Conservation (phyloP, 2,113 vertebrate genomes). For the Pterophyllum scalare region DNA sequence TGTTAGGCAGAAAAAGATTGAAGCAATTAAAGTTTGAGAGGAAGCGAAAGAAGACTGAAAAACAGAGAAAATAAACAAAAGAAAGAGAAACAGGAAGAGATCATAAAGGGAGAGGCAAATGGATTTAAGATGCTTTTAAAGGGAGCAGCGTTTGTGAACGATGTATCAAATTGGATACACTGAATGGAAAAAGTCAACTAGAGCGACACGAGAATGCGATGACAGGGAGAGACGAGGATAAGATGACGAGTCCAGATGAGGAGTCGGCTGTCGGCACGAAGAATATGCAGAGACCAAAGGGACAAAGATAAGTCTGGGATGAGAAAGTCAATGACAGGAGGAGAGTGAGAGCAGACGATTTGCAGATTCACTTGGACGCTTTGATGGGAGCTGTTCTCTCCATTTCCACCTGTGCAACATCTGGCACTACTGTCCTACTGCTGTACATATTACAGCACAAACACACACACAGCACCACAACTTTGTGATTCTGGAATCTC, state of each 20-base stretch:
- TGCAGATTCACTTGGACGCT: constrained; percentile 61
- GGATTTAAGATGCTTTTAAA: not conserved
- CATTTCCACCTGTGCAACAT: constrained; percentile 77
- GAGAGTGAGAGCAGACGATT: constrained; percentile 59
- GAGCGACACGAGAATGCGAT: not conserved
- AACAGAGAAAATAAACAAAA: not conserved
- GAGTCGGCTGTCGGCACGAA: not conserved
- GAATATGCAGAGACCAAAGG: not conserved
- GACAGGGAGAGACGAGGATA: not conserved
- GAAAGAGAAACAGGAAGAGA: not conserved
- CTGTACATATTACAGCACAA: constrained; percentile 48
- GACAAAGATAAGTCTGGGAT: constrained; percentile 5
- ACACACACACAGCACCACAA: not conserved
- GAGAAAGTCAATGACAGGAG: constrained; percentile 36
- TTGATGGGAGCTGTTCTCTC: constrained; percentile 61
- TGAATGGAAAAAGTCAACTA: not conserved
- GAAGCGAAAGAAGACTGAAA: not conserved
- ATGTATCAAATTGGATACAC: not conserved
- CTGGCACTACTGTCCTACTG: constrained; percentile 58
- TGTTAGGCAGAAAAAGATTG: not conserved
- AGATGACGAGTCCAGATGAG: constrained; percentile 33
- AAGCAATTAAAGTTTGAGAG: not conserved
- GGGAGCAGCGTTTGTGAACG: not conserved
- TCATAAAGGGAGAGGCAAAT: not conserved
- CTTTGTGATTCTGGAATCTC: not conserved